A percentile compares a stretch with the other conserved stretches of the same genome.
These are phyloP conservation scores for Lindbergichthys nudifrons DNA, from an alignment of 2,797 vertebrate genomes.

Conservation along the genomic window DNA sequence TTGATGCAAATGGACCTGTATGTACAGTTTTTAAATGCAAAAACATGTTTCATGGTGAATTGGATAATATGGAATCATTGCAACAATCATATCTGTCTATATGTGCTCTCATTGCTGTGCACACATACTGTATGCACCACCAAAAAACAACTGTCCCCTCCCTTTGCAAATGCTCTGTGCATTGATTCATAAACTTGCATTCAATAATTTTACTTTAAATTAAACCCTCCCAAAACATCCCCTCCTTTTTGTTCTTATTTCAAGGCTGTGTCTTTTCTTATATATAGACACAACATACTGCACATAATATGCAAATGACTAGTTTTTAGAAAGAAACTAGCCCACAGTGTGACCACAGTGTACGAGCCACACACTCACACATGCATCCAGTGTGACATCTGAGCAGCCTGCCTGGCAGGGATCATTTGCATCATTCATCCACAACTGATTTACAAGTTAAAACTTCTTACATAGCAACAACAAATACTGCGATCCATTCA, in stretches of 20 bases:
- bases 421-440: conserved; percentile 72
- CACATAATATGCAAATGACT: conserved; percentile 2
- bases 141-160: conserved; percentile 15
- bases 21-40: background rate
- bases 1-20: conserved; percentile 1
- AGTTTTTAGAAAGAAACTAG: background rate
- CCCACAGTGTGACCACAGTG: background rate
- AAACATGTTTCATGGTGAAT: background rate
- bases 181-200: background rate
- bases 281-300: background rate
- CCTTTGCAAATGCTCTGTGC: background rate
- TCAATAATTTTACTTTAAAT: conserved; percentile 4
- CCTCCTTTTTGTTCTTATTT: background rate
- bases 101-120: background rate
- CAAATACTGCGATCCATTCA: conserved; percentile 22
- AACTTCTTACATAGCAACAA: conserved; percentile 30
- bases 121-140: background rate
- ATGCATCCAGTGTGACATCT: conserved; percentile 42
- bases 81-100: background rate
- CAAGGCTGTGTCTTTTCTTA: background rate
- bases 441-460: conserved; percentile 77
- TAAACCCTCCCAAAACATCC: background rate
- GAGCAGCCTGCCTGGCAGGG: conserved; percentile 10
- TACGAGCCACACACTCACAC: background rate
- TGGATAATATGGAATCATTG: background rate